Conservation (phyloP, 2,113 vertebrate genomes). For the Zootoca vivipara region DNA sequence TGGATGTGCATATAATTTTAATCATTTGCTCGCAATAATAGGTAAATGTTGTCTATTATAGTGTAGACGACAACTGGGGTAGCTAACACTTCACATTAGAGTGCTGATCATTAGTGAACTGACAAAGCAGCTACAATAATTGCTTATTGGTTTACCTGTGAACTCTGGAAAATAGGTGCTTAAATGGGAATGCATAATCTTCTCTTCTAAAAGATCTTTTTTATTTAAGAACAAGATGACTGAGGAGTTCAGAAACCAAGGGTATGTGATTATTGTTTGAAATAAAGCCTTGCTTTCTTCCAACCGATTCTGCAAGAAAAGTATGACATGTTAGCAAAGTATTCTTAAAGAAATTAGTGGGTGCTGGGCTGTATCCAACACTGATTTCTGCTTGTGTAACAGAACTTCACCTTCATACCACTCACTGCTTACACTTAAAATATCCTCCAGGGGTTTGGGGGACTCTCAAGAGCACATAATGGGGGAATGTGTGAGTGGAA, state of each 20-base stretch:
- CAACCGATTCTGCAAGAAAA: constrained; percentile 82
- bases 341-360: neutral
- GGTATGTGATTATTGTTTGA: constrained; percentile 81
- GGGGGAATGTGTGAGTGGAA: neutral
- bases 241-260: constrained; percentile 86
- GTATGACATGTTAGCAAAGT: neutral
- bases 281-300: constrained; percentile 89
- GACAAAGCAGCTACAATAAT: neutral
- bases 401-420: too few relatives aligned
- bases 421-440: too few relatives aligned
- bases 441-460: too few relatives aligned
- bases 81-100: neutral
- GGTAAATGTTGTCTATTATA: too few relatives aligned
- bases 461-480: too few relatives aligned
- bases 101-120: too few relatives aligned
- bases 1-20: too few relatives aligned
- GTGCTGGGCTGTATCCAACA: neutral
- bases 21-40: too few relatives aligned
- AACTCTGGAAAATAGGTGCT: constrained; percentile 84
- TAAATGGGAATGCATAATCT: constrained; percentile 84
- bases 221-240: constrained; percentile 92
- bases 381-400: too few relatives aligned
- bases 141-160: constrained; percentile 70
- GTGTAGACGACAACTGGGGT: neutral
- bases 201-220: constrained; percentile 87